These are phyloP conservation scores for Ophonus ardosiacus DNA, from an alignment of 2,888 invertebrate genomes.

Conservation along the genomic window DNA sequence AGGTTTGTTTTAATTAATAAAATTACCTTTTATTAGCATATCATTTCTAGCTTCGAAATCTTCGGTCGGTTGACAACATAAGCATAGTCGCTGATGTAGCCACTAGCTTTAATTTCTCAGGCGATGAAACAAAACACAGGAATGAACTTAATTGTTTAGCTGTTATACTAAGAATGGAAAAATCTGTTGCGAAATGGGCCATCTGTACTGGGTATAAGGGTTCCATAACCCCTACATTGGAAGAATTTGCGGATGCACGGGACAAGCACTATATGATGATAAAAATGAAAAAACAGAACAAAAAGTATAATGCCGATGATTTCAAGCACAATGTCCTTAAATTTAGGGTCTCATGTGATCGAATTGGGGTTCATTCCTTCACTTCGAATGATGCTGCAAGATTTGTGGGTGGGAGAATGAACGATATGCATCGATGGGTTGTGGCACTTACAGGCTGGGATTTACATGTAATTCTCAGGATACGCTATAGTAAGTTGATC, in stretches of 20 bases:
- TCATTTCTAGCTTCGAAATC: conserved; percentile 33
- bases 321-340: conserved; percentile 70
- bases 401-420: conserved; percentile 77
- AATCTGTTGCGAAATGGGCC: conserved; percentile 23
- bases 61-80: conserved; percentile 52
- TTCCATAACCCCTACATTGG: background rate
- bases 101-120: background rate
- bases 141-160: background rate
- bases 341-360: conserved; percentile 78
- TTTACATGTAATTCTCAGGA: conserved; percentile 77
- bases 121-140: background rate
- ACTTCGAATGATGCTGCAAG: conserved; percentile 78
- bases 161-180: background rate
- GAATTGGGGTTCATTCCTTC: conserved; percentile 78
- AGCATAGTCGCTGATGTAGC: conserved; percentile 33
- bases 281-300: background rate
- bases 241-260: background rate
- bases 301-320: background rate
- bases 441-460: conserved; percentile 78
- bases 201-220: background rate
- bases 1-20: background rate
- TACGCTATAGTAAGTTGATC: conserved; percentile 71
- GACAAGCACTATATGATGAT: background rate
- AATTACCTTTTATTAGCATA: background rate
- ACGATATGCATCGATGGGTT: conserved; percentile 79